Base-by-base conservation (phyloP, 2,113 vertebrate species). In the Myiopsitta monachus region DNA sequence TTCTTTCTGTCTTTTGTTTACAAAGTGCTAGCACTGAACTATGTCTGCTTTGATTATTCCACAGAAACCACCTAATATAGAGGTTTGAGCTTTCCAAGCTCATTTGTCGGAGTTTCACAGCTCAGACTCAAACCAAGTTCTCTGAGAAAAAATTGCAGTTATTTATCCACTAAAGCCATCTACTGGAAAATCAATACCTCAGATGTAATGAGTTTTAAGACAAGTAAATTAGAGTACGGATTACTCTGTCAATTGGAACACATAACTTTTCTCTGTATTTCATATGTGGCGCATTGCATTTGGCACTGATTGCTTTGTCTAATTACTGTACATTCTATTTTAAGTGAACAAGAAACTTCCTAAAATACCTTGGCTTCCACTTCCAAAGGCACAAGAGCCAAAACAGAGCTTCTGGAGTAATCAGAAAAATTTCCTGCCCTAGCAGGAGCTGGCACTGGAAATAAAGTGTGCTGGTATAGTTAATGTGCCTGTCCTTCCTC, bases 221-320 rank as follows among this genome's bases (percentile, higher is more conserved):
- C 97, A 98, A 98, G 97, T 97, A 97, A 98, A 98, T 98, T 98
- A 97, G 95, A 97, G 94, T 96, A 95, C 89, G 78, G 96, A 93
- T 97, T 97, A 96, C 88, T 84, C 94, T 88, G 84, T 97, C 97
- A 93, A 80, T 93, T 96, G 96, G 83, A 98, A 98, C 96, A 97
- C 91, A 82, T 96, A 97, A 96, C 91, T 97, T 96, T 93, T 79
- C 78, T 95, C 93, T 95, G 85, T 95, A 90, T 97, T 96, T 97
- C 88, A 78, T 52, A 68, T 74, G 83, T 72, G 63, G 83, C 57
- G 17, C 62, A 44, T 54, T 15, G 30, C 16, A 39, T 92, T 94
- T 95, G 83, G 80, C 18, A 51, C 66, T 11, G 30, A 18, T 43
- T 73, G 57, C 67, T 95, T 88, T 76, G 27, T 41, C 63, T 94